A percentile compares a stretch with the other conserved stretches of the same genome.
Conservation (phyloP, 2,797 vertebrate genomes). For the Tolypeutes matacus region DNA sequence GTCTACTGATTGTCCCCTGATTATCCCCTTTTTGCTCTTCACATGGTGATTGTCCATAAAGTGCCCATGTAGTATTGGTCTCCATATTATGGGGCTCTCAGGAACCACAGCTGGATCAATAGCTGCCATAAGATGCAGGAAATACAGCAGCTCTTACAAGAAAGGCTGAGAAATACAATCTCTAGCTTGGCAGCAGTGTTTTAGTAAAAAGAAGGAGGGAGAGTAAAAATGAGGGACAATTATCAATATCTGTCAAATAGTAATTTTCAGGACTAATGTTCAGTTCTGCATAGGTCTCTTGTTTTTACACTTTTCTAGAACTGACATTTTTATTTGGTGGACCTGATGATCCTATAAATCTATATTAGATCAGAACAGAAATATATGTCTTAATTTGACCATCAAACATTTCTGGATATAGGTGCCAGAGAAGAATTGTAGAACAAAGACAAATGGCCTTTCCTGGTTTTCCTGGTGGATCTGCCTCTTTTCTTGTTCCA, state of each 20-base stretch:
- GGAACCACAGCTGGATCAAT: background rate
- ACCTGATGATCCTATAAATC: background rate
- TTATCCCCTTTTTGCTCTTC: background rate
- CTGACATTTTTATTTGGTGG: background rate
- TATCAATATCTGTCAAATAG: background rate
- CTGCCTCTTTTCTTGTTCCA: background rate
- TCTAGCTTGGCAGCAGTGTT: background rate
- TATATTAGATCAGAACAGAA: conserved; percentile 13
- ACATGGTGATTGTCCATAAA: background rate
- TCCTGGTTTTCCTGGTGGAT: background rate
- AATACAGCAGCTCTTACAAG: background rate
- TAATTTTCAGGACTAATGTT: background rate
- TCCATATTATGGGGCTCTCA: background rate
- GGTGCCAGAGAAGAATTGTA: background rate
- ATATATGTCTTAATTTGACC: conserved; percentile 6
- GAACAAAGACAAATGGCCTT: background rate
- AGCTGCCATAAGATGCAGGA: background rate
- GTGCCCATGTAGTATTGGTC: background rate
- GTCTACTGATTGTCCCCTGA: background rate
- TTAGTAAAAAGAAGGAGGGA: background rate
- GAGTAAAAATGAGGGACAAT: background rate
- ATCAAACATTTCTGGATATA: conserved; percentile 14
- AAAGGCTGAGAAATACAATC: conserved; percentile 15
- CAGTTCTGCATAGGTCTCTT: background rate
- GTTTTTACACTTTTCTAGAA: background rate